These are phyloP conservation scores for Camptogramma bilineatum DNA, from an alignment of 2,888 invertebrate genomes.

Conservation along the genomic window DNA sequence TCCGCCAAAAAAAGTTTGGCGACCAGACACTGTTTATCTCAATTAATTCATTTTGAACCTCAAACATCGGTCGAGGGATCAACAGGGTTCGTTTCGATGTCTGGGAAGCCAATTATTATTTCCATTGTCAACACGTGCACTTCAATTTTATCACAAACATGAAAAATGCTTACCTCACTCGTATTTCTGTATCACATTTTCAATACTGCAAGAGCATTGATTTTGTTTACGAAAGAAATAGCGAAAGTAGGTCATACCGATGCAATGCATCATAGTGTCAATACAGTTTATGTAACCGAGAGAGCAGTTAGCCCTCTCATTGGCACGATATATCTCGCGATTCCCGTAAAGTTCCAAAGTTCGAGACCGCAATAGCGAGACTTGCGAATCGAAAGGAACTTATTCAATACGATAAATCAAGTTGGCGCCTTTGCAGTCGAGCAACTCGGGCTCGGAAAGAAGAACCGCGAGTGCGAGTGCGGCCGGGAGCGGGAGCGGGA, in stretches of 20 bases:
- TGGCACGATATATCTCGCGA: constrained; percentile 46
- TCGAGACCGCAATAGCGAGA: constrained; percentile 46
- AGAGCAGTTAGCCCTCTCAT: constrained; percentile 43
- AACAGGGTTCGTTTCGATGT: constrained; percentile 46
- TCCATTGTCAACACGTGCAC: not conserved
- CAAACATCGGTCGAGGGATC: constrained; percentile 59
- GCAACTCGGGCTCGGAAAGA: constrained; percentile 73
- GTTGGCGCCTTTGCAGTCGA: constrained; percentile 63
- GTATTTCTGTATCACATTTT: constrained; percentile 7
- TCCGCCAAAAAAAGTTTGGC: constrained; percentile 60
- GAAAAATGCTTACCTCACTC: not conserved
- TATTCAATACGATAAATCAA: constrained; percentile 49
- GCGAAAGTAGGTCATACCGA: constrained; percentile 37
- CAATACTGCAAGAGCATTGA: constrained; percentile 23
- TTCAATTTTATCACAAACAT: not conserved
- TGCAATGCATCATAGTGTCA: constrained; percentile 40
- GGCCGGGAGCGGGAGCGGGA: constrained; percentile 55
- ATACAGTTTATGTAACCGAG: constrained; percentile 39
- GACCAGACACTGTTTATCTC: constrained; percentile 58
- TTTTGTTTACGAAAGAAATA: constrained; percentile 34
- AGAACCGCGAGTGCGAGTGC: constrained; percentile 59
- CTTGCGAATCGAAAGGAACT: constrained; percentile 43
- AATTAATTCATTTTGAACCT: constrained; percentile 59
- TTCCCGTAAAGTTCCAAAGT: constrained; percentile 44
- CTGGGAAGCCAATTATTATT: constrained; percentile 20